Percentiles rank a stretch among this genome's conserved stretches.
These are phyloP conservation scores for Alfaro cultratus DNA, from an alignment of 2,797 vertebrate genomes.

Conservation along the genomic window DNA sequence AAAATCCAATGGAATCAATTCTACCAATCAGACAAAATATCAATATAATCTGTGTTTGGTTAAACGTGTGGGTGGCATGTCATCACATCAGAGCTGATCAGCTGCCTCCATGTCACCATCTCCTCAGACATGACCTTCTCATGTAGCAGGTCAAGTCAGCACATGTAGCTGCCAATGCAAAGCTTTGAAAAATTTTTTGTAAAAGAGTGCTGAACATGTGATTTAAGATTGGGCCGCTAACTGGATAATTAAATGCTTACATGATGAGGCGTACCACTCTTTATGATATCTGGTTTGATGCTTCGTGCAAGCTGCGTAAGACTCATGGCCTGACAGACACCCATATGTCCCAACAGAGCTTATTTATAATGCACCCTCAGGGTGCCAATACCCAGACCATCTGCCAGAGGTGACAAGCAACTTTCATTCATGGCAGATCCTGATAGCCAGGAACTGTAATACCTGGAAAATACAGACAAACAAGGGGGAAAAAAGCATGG, in stretches of 20 bases:
- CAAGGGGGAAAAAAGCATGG: not conserved
- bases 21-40: slow-evolving; percentile 8
- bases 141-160: slow-evolving; percentile 28
- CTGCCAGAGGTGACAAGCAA: slow-evolving; percentile 27
- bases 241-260: not conserved
- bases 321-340: slow-evolving; percentile 12
- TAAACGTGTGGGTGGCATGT: slow-evolving; percentile 38
- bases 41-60: slow-evolving; percentile 4
- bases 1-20: not conserved
- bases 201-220: not conserved
- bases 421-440: not conserved
- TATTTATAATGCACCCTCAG: not conserved
- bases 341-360: not conserved
- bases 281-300: not conserved
- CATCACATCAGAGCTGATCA: slow-evolving; percentile 36
- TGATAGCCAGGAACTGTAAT: not conserved
- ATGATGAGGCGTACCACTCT: not conserved
- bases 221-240: not conserved
- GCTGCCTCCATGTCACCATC: slow-evolving; percentile 7
- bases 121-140: slow-evolving; percentile 11
- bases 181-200: not conserved
- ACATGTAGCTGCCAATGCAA: not conserved
- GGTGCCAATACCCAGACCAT: slow-evolving; percentile 14
- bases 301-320: not conserved
- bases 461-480: not conserved